Percentiles rank a stretch among this genome's conserved stretches.
Evolutionary conservation across 2,113 vertebrate genomes (phyloP).

Genomic region (Archilochus colubris): DNA sequence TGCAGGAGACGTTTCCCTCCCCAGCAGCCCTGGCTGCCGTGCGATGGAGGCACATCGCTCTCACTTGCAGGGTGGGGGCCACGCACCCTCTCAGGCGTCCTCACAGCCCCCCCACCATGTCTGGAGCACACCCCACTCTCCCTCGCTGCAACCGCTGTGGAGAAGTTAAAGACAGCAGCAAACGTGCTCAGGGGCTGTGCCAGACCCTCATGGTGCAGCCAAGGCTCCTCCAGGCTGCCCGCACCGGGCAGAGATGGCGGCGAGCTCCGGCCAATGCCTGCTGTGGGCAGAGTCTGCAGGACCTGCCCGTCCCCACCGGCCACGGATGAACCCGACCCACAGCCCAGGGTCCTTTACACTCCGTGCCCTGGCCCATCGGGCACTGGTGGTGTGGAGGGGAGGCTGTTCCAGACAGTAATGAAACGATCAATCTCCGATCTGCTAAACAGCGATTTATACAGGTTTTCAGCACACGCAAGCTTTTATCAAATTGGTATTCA

Average conservation of each 20-base stretch:
- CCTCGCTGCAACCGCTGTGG: fast-evolving
- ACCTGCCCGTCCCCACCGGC: not conserved
- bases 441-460: conserved; percentile 72
- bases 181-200: fast-evolving
- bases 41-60: fast-evolving
- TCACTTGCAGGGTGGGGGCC: not conserved
- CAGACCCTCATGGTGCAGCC: not conserved
- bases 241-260: not conserved
- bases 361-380: not conserved
- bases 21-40: not conserved
- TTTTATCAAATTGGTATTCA: conserved; percentile 81
- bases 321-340: fast-evolving
- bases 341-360: fast-evolving
- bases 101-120: fast-evolving
- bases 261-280: not conserved
- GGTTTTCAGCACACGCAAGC: conserved; percentile 63
- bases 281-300: not conserved
- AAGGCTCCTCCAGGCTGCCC: not conserved
- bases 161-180: not conserved
- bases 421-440: conserved; percentile 69
- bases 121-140: not conserved
- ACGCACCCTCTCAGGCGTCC: fast-evolving
- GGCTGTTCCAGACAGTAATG: conserved; percentile 24
- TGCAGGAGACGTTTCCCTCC: not conserved
- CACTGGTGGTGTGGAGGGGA: not conserved